Evolutionary conservation across 1,140 invertebrate genomes (phyloP).

Genomic region (Colletes latitarsis): DNA sequence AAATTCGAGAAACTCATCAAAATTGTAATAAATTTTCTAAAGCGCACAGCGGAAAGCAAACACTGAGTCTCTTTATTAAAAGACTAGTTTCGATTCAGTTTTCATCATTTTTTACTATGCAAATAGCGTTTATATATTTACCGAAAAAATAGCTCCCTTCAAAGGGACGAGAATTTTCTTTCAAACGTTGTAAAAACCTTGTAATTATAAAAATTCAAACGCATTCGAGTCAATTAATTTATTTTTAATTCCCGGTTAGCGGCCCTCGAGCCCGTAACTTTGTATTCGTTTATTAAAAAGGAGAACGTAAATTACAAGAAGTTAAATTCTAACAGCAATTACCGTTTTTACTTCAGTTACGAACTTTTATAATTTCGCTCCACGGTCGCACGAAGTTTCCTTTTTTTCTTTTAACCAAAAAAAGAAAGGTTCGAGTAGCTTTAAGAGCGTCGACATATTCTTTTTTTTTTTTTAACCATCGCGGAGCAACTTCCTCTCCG

Average conservation of each 20-base stretch:
- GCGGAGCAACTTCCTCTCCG: neutral
- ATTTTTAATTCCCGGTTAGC: neutral
- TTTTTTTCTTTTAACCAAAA: neutral
- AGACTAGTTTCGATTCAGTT: no score
- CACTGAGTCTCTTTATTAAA: no score
- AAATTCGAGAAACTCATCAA: no score
- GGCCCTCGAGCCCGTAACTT: neutral
- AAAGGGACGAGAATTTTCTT: no score
- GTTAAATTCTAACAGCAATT: neutral
- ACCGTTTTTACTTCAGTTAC: neutral
- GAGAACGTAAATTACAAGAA: neutral
- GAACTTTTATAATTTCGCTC: slow-evolving; percentile 2
- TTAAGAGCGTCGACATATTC: neutral
- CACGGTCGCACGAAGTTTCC: neutral
- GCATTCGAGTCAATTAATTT: no score
- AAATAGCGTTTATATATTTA: no score
- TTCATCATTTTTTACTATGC: no score
- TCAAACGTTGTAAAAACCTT: no score
- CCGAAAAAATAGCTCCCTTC: no score
- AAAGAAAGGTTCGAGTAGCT: neutral
- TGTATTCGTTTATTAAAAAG: neutral
- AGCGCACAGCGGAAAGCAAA: no score
- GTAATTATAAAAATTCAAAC: no score
- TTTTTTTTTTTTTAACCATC: neutral
- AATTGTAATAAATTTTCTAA: no score